Percentiles rank a stretch among this genome's conserved stretches.
phyloP scores from a whole-genome alignment of 2,113 vertebrate species.

The Apistogramma diplotaenia region DNA sequence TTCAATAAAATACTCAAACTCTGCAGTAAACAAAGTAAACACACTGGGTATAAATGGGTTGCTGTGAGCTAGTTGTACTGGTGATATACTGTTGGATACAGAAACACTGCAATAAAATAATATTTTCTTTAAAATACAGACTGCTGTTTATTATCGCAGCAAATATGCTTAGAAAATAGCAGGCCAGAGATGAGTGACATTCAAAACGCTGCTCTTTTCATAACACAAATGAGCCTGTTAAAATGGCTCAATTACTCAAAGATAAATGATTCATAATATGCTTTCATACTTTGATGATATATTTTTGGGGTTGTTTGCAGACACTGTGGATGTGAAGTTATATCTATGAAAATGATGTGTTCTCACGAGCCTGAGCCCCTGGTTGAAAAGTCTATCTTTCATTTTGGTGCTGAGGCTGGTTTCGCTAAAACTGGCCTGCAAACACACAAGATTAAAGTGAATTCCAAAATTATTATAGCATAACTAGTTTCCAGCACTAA shows the following conservation, averaged over 20 bases:
- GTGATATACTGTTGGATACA: slow-evolving; percentile 22
- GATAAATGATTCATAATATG: background rate
- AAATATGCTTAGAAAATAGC: background rate
- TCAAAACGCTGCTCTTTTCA: background rate
- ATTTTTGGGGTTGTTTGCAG: background rate
- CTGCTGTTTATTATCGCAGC: background rate
- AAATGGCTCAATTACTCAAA: background rate
- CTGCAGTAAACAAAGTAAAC: slow-evolving; percentile 23
- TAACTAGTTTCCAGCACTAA: background rate
- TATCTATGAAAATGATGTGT: slow-evolving; percentile 3
- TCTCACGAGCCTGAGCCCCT: slow-evolving; percentile 1
- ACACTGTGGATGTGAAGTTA: background rate
- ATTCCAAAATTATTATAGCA: slow-evolving; percentile 8
- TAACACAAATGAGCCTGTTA: background rate
- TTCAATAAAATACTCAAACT: slow-evolving; percentile 43
- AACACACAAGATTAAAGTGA: slow-evolving; percentile 12
- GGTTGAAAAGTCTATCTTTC: background rate
- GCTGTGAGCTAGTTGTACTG: slow-evolving; percentile 31
- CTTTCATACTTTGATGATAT: background rate
- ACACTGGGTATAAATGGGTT: slow-evolving; percentile 14
- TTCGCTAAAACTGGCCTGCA: background rate
- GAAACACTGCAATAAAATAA: background rate
- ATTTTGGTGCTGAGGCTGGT: background rate
- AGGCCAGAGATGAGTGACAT: background rate
- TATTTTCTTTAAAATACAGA: background rate